Conservation (phyloP, 2,113 vertebrate species). For the Cichladusa arquata region DNA sequence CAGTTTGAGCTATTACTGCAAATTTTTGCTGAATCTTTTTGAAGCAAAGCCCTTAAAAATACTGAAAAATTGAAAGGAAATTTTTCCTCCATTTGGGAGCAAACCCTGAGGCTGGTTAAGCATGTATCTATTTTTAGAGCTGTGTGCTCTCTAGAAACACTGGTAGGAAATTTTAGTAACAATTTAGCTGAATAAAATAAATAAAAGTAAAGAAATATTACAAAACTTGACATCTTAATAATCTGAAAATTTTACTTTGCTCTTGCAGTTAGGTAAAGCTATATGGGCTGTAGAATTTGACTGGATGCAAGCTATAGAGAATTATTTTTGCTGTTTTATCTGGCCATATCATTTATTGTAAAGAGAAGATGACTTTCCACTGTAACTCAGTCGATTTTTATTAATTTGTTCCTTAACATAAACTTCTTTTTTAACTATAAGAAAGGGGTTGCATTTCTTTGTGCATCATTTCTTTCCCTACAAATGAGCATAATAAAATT, state of each 20-base stretch:
- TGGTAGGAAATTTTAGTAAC: background rate
- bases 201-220: background rate
- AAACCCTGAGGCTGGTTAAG: background rate
- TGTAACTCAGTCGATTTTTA: background rate
- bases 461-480: background rate
- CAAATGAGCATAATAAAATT: background rate
- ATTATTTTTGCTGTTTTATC: background rate
- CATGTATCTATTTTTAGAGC: conserved; percentile 34
- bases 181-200: background rate
- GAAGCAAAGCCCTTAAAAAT: background rate
- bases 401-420: background rate
- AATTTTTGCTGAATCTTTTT: background rate
- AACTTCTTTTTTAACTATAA: background rate
- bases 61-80: conserved; percentile 50
- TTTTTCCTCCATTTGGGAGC: conserved; percentile 12
- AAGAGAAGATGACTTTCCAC: background rate
- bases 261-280: background rate
- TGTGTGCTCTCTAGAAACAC: conserved; percentile 24
- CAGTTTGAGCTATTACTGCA: background rate
- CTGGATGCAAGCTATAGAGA: background rate
- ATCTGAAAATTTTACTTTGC: background rate
- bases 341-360: background rate
- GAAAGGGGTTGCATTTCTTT: background rate
- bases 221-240: background rate
- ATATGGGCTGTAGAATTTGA: background rate